Conservation (phyloP, 2,888 invertebrate genomes). For the Azorinus chamasolen region DNA sequence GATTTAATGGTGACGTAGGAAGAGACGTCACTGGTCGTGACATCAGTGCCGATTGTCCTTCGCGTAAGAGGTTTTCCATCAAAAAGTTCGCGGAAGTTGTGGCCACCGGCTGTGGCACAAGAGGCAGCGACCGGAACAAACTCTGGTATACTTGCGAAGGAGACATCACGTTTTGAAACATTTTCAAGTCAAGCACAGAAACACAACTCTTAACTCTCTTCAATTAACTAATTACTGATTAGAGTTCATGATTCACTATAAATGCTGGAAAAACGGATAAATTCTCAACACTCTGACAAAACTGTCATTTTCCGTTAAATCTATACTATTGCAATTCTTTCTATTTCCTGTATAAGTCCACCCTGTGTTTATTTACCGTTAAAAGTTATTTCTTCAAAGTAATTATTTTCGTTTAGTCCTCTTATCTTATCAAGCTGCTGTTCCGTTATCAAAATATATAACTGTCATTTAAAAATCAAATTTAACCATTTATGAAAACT, state of each 20-base stretch:
- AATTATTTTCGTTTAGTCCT: too few species aligned
- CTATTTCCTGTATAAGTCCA: too few species aligned
- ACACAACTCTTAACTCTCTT: too few species aligned
- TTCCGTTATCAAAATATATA: slow-evolving; percentile 45
- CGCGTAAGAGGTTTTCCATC: slow-evolving; percentile 82
- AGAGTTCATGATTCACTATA: too few species aligned
- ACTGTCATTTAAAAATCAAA: slow-evolving; percentile 64
- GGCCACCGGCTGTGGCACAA: slow-evolving; percentile 66
- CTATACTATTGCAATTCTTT: too few species aligned
- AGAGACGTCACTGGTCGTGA: slow-evolving; percentile 60
- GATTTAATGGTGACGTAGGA: slow-evolving; percentile 41
- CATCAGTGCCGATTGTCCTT: slow-evolving; percentile 70
- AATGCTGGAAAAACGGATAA: too few species aligned
- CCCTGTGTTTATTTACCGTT: too few species aligned
- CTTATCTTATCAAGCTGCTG: too few species aligned
- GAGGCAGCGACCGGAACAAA: slow-evolving; percentile 76
- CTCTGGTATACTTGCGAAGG: slow-evolving; percentile 83
- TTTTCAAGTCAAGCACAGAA: slow-evolving; percentile 34
- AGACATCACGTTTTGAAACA: slow-evolving; percentile 82
- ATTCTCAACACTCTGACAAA: too few species aligned
- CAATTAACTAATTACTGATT: too few species aligned
- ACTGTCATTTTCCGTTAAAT: too few species aligned
- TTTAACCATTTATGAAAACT: slow-evolving; percentile 62
- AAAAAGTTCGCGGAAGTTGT: slow-evolving; percentile 75
- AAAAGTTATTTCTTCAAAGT: too few species aligned